Conservation (phyloP, 2,797 vertebrate genomes). For the Columba guinea region DNA sequence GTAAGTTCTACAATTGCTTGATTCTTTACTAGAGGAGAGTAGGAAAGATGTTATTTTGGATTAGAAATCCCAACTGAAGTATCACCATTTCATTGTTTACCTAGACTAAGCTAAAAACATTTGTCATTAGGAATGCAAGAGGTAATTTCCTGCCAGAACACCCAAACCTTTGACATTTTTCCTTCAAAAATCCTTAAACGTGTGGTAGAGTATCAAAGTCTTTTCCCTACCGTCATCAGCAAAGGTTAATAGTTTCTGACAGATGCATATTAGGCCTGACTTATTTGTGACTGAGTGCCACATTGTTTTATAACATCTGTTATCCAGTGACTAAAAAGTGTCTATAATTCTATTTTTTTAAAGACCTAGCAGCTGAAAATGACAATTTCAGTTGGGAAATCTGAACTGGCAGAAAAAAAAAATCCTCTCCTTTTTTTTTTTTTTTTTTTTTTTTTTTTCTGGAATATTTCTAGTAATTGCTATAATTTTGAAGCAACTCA, state of each 20-base stretch:
- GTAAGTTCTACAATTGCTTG: not conserved
- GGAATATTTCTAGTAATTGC: constrained; percentile 91
- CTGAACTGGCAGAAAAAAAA: constrained; percentile 85
- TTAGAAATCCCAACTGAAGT: constrained; percentile 76
- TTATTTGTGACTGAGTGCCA: constrained; percentile 76
- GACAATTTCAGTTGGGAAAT: constrained; percentile 84
- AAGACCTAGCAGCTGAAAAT: constrained; percentile 71
- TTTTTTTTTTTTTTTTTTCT: constrained; percentile 80
- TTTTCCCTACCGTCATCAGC: constrained; percentile 75
- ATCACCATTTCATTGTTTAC: constrained; percentile 84
- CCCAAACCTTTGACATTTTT: constrained; percentile 83
- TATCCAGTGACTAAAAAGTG: constrained; percentile 64
- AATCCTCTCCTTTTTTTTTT: constrained; percentile 83
- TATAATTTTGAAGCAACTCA: constrained; percentile 91
- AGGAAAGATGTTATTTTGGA: constrained; percentile 72
- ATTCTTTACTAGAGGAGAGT: not conserved
- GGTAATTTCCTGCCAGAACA: constrained; percentile 77
- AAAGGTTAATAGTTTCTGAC: constrained; percentile 79
- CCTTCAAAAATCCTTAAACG: constrained; percentile 76
- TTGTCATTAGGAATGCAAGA: constrained; percentile 76
- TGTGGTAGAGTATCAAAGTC: constrained; percentile 76
- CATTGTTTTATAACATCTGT: constrained; percentile 83
- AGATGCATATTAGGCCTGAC: constrained; percentile 80
- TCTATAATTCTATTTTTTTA: constrained; percentile 61
- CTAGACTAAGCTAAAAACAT: constrained; percentile 81